Conservation (phyloP, 2,797 vertebrate species). For the Bufotes viridis region DNA sequence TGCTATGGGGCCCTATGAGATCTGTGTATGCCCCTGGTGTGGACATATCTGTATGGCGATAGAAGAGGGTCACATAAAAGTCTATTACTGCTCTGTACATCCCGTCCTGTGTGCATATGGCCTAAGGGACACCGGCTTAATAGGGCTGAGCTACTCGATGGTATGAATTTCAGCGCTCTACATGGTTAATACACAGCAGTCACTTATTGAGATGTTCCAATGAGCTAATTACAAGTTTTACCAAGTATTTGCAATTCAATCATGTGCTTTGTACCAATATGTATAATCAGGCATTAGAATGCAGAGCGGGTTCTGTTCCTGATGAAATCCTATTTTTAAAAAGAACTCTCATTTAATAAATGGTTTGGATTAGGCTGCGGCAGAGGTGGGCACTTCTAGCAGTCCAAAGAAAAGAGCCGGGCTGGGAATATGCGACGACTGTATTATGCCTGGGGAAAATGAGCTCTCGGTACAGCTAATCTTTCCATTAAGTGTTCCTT, state of each 20-base stretch:
- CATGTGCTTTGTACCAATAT: not conserved
- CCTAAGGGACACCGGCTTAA: too few relatives aligned
- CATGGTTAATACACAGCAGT: not conserved
- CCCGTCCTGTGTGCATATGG: too few relatives aligned
- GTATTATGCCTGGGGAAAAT: slow-evolving; percentile 48
- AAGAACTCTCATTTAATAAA: slow-evolving; percentile 28
- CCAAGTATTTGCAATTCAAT: slow-evolving; percentile 42
- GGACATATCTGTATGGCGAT: too few relatives aligned
- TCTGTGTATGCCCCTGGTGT: too few relatives aligned
- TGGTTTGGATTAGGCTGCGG: slow-evolving; percentile 5
- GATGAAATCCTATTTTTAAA: slow-evolving; percentile 15
- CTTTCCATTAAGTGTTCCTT: slow-evolving; percentile 59
- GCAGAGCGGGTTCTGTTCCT: not conserved
- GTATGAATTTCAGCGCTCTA: not conserved
- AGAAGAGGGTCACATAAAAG: too few relatives aligned
- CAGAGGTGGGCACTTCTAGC: slow-evolving; percentile 16
- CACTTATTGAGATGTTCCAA: not conserved
- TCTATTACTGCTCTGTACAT: too few relatives aligned
- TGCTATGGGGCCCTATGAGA: too few relatives aligned
- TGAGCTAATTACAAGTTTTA: slow-evolving; percentile 9
- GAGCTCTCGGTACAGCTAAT: slow-evolving; percentile 56
- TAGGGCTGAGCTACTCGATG: too few relatives aligned
- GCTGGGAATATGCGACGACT: slow-evolving; percentile 31
- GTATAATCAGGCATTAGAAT: slow-evolving; percentile 39
- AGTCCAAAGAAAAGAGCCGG: not conserved